Evolutionary conservation across 2,888 invertebrate species (phyloP).

Genomic region (Zygogramma bicolorata): DNA sequence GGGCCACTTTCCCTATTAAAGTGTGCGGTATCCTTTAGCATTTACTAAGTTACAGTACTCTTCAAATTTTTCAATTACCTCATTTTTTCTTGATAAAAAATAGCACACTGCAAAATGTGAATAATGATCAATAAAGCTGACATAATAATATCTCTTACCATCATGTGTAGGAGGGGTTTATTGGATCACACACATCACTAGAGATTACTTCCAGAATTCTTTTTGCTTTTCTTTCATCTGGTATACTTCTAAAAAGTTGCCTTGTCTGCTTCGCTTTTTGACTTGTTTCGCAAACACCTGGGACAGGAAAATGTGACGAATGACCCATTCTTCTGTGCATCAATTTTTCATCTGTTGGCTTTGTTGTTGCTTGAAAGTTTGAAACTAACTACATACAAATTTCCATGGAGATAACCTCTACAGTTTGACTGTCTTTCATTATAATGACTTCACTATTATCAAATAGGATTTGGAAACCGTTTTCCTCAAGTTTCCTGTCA

Average conservation of each 20-base stretch:
- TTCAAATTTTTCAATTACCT: constrained; percentile 29
- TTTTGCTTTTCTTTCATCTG: constrained; percentile 25
- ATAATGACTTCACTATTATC: too few species aligned
- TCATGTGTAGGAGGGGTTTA: constrained; percentile 34
- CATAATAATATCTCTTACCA: constrained; percentile 33
- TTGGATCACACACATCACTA: constrained; percentile 32
- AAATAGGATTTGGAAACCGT: too few species aligned
- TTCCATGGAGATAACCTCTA: too few species aligned
- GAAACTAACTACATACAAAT: too few species aligned
- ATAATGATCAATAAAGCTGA: constrained; percentile 36
- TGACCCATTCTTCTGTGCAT: constrained; percentile 21
- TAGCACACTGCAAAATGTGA: constrained; percentile 28
- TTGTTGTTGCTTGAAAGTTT: too few species aligned
- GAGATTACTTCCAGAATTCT: constrained; percentile 29
- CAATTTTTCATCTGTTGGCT: too few species aligned
- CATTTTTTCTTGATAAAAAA: constrained; percentile 22
- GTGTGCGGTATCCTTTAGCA: too few species aligned
- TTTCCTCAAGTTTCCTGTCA: too few species aligned
- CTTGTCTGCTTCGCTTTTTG: constrained; percentile 26
- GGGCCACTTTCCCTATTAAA: too few species aligned
- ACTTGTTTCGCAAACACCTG: constrained; percentile 21
- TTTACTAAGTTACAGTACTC: not conserved
- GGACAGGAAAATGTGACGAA: constrained; percentile 21
- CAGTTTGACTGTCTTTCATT: too few species aligned
- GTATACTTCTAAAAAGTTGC: not conserved